phyloP scores from a whole-genome alignment of 2,888 invertebrate species.

The Xestia sexstrigata region DNA sequence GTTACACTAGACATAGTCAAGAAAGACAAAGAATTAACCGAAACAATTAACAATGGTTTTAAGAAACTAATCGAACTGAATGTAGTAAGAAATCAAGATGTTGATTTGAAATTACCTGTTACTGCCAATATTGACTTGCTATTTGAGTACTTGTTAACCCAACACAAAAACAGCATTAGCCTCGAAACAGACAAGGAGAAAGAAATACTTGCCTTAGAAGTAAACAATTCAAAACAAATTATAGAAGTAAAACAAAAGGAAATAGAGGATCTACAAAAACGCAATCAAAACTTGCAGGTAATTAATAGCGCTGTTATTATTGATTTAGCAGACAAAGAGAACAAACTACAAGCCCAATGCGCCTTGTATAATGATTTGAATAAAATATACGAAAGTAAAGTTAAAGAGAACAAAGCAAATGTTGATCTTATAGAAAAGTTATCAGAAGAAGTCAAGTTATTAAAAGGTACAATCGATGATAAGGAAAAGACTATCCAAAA shows the following conservation, averaged over 20 bases:
- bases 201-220: constrained; percentile 68
- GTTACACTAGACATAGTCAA: constrained; percentile 82
- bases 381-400: constrained; percentile 71
- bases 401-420: constrained; percentile 75
- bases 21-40: constrained; percentile 78
- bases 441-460: constrained; percentile 73
- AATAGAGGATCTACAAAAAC: constrained; percentile 66
- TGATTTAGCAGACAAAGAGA: constrained; percentile 71
- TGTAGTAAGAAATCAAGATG: constrained; percentile 69
- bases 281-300: constrained; percentile 68
- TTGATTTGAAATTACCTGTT: constrained; percentile 71
- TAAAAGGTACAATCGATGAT: constrained; percentile 70
- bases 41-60: constrained; percentile 73
- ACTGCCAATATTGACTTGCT: constrained; percentile 72
- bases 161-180: constrained; percentile 55
- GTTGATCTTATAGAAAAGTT: constrained; percentile 70
- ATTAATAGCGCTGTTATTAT: constrained; percentile 65
- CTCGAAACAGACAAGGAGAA: constrained; percentile 66
- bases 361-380: constrained; percentile 73
- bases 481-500: constrained; percentile 73
- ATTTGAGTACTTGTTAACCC: constrained; percentile 74
- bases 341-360: constrained; percentile 68
- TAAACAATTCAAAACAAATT: constrained; percentile 68
- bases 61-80: constrained; percentile 74
- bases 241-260: constrained; percentile 75